Evolutionary conservation across 2,113 vertebrate species (phyloP).

Genomic region (Poicephalus meyeri): DNA sequence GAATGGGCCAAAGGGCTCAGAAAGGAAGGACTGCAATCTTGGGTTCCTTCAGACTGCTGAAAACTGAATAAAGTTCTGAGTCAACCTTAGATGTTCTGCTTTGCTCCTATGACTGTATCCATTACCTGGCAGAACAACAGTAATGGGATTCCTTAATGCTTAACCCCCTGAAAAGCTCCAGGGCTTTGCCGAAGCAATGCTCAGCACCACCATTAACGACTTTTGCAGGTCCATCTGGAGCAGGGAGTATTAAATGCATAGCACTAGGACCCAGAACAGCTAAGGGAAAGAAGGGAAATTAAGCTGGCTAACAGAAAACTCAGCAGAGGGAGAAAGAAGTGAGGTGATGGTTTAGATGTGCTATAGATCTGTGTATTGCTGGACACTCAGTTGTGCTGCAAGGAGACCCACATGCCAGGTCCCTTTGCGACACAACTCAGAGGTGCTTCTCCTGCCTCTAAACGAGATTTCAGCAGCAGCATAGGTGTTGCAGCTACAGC

Average conservation of each 20-base stretch:
- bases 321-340: background rate
- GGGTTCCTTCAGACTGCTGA: background rate
- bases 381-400: background rate
- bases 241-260: background rate
- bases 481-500: slow-evolving; percentile 6
- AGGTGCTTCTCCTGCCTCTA: background rate
- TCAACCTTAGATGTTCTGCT: background rate
- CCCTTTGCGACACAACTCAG: accelerated
- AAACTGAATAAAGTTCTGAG: background rate
- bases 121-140: background rate
- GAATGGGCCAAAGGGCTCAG: background rate
- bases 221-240: background rate
- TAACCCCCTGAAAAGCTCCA: background rate
- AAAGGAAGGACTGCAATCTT: background rate
- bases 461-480: background rate
- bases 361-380: background rate
- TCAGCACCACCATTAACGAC: accelerated
- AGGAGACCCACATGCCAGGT: accelerated
- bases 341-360: background rate
- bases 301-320: background rate
- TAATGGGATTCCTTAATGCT: background rate
- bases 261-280: background rate
- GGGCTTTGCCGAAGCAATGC: background rate
- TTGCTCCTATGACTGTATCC: background rate
- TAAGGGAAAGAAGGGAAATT: background rate